Evolutionary conservation across 2,888 invertebrate genomes (phyloP).

Genomic region (Iselma pallidipennis): DNA sequence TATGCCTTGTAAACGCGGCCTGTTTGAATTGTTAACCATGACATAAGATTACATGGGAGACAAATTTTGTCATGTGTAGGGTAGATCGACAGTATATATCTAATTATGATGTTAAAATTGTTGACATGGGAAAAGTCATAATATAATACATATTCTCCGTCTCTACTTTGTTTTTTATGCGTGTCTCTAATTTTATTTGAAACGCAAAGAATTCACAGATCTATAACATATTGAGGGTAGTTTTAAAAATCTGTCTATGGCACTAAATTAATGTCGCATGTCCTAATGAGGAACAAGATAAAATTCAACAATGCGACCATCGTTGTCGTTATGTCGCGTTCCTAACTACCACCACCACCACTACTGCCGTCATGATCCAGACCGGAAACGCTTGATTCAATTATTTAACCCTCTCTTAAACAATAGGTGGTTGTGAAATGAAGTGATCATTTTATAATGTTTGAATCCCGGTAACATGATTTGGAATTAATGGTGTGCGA

Average conservation of each 20-base stretch:
- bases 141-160: too few relatives aligned
- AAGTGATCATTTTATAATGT: slow-evolving; percentile 59
- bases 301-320: slow-evolving; percentile 16
- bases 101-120: slow-evolving; percentile 33
- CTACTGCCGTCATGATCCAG: slow-evolving; percentile 30
- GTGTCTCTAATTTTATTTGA: not conserved
- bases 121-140: slow-evolving; percentile 35
- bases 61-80: slow-evolving; percentile 9
- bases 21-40: slow-evolving; percentile 49
- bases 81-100: not conserved
- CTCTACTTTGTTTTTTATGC: too few relatives aligned
- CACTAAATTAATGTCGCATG: slow-evolving; percentile 34
- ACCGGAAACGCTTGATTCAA: slow-evolving; percentile 54
- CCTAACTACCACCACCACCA: not conserved
- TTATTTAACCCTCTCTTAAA: slow-evolving; percentile 60
- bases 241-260: slow-evolving; percentile 21
- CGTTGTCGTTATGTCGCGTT: not conserved
- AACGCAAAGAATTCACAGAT: not conserved
- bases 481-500: slow-evolving; percentile 58
- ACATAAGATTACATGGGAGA: slow-evolving; percentile 55
- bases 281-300: slow-evolving; percentile 36
- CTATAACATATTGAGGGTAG: slow-evolving; percentile 13
- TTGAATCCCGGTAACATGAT: slow-evolving; percentile 57
- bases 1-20: slow-evolving; percentile 53
- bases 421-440: slow-evolving; percentile 59